Base-by-base conservation (phyloP, 2,113 vertebrate species). In the Amphilophus citrinellus region DNA sequence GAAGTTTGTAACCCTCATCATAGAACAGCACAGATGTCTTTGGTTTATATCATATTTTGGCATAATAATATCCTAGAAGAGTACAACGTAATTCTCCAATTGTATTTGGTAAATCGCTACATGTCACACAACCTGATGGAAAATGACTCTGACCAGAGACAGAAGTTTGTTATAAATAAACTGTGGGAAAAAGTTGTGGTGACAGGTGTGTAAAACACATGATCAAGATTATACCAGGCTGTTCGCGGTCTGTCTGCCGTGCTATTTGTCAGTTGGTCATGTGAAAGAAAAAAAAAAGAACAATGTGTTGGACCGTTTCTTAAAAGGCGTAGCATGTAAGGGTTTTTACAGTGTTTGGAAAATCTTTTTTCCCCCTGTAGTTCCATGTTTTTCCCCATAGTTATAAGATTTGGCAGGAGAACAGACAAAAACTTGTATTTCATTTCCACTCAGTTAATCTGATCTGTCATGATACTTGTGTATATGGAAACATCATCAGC, bases 1-100 rank as follows among this genome's bases (percentile, higher is more conserved):
- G 44, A 35, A 24, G 62, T 82, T 87, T 82, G 79, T 61, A 30
- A 13, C 58, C 79, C 77, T 73, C 35, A 77, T 84, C 83, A 61
- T 17, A 47, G 39, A 68, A 9, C 7, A 63, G 30, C 61, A 65
- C n/a, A 27, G 32, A 63, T 15, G 56, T 65, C 32, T 37, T 63
- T 20, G 42, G 42, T 47, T 61, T 62, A 47, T 61, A 73, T 58
- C 32, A 68, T 13, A 59, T 60, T 42, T 47, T 56, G 27, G 47
- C 18, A 56, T 56, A 56, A 56, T 73, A 32, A 56, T 53, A 15
- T 73, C 47, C 17, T 71, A 53, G 17, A 32, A 8, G 68, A 35
- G 20, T 58, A 9, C 20, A 58, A n/a, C 10, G 30, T 56, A 35
- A n/a, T 35, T 18, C 27, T 56, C 0, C 1, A 73, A 30, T 56